Evolutionary conservation across 2,888 invertebrate species (phyloP).

Genomic region (Napeogenes inachia): DNA sequence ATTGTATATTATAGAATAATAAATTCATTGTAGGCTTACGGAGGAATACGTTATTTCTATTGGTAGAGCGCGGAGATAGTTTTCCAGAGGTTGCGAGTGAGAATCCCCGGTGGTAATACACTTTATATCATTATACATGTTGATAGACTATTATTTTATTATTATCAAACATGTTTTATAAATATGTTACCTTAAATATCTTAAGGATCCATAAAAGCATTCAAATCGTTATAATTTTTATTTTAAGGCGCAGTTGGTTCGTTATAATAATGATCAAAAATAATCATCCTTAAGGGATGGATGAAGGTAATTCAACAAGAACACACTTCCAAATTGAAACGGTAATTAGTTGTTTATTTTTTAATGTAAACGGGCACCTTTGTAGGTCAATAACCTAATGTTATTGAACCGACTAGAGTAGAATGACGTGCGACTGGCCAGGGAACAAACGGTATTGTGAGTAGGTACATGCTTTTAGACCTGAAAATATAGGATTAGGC

Average conservation of each 20-base stretch:
- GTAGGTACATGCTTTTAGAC: not conserved
- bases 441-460: slow-evolving; percentile 7
- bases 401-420: slow-evolving; percentile 40
- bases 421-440: slow-evolving; percentile 24
- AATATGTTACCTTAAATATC: too few relatives aligned
- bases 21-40: too few relatives aligned
- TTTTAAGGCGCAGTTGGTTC: slow-evolving; percentile 4
- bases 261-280: slow-evolving; percentile 6
- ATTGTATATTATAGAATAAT: too few relatives aligned
- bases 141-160: too few relatives aligned
- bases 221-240: too few relatives aligned
- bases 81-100: too few relatives aligned
- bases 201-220: too few relatives aligned
- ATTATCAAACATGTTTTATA: too few relatives aligned
- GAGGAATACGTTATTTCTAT: too few relatives aligned
- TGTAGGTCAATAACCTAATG: slow-evolving; percentile 44
- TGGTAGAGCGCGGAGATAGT: too few relatives aligned
- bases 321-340: not conserved
- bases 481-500: not conserved
- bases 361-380: slow-evolving; percentile 34
- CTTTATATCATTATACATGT: too few relatives aligned
- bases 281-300: not conserved
- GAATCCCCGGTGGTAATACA: too few relatives aligned
- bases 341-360: slow-evolving; percentile 20
- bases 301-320: not conserved